Conservation (phyloP, 2,888 invertebrate genomes). For the Charanyca ferruginea region DNA sequence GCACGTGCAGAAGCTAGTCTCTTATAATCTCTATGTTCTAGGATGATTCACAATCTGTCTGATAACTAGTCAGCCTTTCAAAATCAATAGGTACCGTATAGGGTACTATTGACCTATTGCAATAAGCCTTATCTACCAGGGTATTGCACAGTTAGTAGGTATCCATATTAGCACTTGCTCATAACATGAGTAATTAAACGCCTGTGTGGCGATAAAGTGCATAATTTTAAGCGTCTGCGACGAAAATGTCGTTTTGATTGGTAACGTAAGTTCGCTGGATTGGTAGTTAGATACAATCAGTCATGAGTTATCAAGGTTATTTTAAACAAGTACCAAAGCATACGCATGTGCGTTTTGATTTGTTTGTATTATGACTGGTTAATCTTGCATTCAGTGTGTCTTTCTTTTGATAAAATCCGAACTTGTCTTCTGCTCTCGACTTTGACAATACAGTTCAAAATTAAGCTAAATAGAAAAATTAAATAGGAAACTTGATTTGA, state of each 20-base stretch:
- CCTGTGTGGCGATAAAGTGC: no score
- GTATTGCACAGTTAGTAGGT: constrained; percentile 7
- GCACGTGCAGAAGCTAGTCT: no score
- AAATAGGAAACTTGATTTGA: no score
- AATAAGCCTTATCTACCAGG: constrained; percentile 17
- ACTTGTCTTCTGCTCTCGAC: no score
- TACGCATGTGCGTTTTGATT: not conserved
- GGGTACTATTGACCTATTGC: not conserved
- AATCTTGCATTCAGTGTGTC: not conserved
- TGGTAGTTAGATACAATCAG: not conserved
- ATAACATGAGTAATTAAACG: constrained; percentile 7
- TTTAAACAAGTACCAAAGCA: not conserved
- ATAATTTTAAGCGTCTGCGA: no score
- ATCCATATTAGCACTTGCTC: constrained; percentile 5
- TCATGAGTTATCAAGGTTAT: not conserved
- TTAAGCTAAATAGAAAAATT: no score
- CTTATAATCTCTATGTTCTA: no score
- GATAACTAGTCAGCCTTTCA: not conserved
- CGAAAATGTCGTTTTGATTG: not conserved
- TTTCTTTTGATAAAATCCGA: not conserved
- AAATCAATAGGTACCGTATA: no score
- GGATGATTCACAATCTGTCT: not conserved
- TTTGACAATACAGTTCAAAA: no score
- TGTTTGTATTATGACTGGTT: not conserved
- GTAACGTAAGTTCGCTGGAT: not conserved